These are phyloP conservation scores for Heliconius ismenius DNA, from an alignment of 2,888 invertebrate genomes.

Conservation along the genomic window DNA sequence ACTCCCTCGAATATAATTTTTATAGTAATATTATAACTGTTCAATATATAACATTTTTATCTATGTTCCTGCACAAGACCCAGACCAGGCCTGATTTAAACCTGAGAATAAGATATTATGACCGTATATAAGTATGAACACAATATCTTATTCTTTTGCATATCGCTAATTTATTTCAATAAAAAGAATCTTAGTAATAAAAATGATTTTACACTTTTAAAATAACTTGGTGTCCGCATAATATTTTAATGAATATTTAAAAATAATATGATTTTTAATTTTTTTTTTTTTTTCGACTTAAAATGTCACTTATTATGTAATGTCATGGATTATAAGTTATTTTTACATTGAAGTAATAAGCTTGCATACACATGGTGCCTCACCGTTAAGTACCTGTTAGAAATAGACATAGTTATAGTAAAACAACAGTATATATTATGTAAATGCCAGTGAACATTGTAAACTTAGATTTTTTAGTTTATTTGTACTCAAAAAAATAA, in stretches of 20 bases:
- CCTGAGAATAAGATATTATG: too few species aligned
- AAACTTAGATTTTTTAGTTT: background rate
- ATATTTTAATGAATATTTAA: too few species aligned
- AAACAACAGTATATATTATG: conserved; percentile 11
- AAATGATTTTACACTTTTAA: background rate
- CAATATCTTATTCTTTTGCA: background rate
- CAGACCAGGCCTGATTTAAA: too few species aligned
- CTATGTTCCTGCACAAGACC: too few species aligned
- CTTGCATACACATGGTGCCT: conserved; percentile 62
- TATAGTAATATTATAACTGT: background rate
- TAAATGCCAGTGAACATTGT: background rate
- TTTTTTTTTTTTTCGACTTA: background rate
- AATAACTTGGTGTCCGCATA: background rate
- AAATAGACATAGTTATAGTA: conserved; percentile 30
- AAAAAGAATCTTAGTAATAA: background rate
- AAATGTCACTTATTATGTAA: background rate
- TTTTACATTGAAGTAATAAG: background rate
- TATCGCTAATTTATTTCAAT: background rate
- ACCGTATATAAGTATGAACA: too few species aligned
- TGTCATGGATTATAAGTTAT: background rate
- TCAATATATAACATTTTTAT: background rate
- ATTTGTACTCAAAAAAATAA: background rate
- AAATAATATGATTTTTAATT: background rate
- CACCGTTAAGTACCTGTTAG: conserved; percentile 72
- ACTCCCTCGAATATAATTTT: background rate